Evolutionary conservation across 2,113 vertebrate species (phyloP).

Genomic region (Nothocercus julius): DNA sequence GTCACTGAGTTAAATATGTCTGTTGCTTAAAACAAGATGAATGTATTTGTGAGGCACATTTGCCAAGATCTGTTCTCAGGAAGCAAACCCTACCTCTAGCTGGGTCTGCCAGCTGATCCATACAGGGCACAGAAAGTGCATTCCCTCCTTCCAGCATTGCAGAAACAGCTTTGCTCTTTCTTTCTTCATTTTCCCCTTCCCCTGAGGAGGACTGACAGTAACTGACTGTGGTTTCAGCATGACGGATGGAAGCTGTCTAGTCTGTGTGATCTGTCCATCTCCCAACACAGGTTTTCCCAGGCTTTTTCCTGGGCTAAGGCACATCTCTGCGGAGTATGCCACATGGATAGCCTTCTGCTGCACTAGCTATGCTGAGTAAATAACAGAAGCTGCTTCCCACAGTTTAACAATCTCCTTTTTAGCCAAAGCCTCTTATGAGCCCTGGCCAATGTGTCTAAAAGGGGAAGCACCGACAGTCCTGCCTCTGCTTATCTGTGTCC

Average conservation of each 20-base stretch:
- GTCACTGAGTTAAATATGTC: background rate
- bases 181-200: background rate
- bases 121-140: background rate
- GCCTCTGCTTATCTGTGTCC: background rate
- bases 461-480: fast-evolving
- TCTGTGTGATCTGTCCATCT: fast-evolving
- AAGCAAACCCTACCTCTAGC: fast-evolving
- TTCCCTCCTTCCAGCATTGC: background rate
- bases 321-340: background rate
- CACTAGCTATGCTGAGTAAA: background rate
- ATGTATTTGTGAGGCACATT: fast-evolving
- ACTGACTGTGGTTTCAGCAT: background rate
- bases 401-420: background rate
- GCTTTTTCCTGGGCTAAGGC: background rate
- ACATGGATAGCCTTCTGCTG: background rate
- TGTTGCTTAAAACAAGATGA: background rate
- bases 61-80: background rate
- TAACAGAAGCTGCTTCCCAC: background rate
- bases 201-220: fast-evolving
- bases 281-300: background rate
- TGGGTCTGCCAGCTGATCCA: background rate
- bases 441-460: background rate
- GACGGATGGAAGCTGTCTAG: background rate
- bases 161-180: background rate
- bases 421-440: background rate